Percentiles rank a stretch among this genome's conserved stretches.
Conservation (phyloP, 2,888 invertebrate genomes). For the Mesoligia furuncula region DNA sequence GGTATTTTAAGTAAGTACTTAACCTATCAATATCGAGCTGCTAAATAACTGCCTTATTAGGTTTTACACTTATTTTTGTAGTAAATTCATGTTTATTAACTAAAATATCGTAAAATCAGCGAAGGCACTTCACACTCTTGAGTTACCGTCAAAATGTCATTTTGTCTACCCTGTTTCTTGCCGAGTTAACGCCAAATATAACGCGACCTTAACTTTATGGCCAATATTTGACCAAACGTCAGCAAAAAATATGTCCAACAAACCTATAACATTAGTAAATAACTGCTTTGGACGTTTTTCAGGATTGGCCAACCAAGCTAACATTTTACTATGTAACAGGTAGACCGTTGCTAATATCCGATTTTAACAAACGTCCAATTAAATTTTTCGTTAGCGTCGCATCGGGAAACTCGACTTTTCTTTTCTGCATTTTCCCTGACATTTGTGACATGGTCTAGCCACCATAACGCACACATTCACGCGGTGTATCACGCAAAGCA, state of each 20-base stretch:
- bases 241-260: slow-evolving; percentile 12
- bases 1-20: slow-evolving; percentile 66
- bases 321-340: slow-evolving; percentile 6
- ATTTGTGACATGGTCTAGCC: slow-evolving; percentile 51
- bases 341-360: background rate
- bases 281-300: background rate
- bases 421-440: slow-evolving; percentile 9
- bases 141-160: slow-evolving; percentile 80
- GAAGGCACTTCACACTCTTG: slow-evolving; percentile 79
- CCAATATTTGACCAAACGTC: slow-evolving; percentile 9
- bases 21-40: slow-evolving; percentile 71
- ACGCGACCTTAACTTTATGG: background rate
- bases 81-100: slow-evolving; percentile 70
- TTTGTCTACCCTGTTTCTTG: slow-evolving; percentile 82
- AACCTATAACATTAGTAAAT: background rate
- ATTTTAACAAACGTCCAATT: slow-evolving; percentile 3
- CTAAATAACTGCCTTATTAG: slow-evolving; percentile 64
- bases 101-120: slow-evolving; percentile 68
- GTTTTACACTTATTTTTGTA: slow-evolving; percentile 62
- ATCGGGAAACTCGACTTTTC: background rate
- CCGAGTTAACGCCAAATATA: slow-evolving; percentile 31
- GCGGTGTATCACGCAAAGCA: background rate
- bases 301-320: background rate
- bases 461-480: slow-evolving; percentile 22
- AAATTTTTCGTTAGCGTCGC: background rate